phyloP scores from a whole-genome alignment of 2,113 vertebrate species.

The Melanostigma gelatinosum region DNA sequence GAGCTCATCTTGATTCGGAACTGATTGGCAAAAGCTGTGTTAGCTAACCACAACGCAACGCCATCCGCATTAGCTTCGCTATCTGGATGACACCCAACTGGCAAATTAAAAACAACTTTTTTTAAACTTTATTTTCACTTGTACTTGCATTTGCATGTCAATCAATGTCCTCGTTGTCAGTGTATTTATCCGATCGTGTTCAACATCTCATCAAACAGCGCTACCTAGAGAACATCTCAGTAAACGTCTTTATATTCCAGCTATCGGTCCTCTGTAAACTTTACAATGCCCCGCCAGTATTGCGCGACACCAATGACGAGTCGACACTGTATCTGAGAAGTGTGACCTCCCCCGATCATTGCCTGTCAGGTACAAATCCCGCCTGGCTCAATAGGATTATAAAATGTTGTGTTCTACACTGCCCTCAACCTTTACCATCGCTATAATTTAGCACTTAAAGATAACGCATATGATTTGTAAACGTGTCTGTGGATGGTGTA shows the following conservation, averaged over 20 bases:
- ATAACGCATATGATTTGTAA: background rate
- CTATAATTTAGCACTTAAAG: accelerated
- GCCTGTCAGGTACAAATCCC: constrained; percentile 31
- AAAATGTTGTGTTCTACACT: background rate
- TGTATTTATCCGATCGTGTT: background rate
- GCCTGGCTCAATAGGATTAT: background rate
- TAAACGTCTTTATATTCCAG: background rate
- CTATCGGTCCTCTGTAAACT: constrained; percentile 10
- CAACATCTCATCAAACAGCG: background rate
- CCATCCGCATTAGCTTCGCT: constrained; percentile 34
- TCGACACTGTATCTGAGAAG: accelerated
- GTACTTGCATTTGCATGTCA: background rate
- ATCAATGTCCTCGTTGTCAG: too few relatives aligned
- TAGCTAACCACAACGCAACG: constrained; percentile 6
- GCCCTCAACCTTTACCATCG: background rate
- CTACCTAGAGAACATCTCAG: background rate
- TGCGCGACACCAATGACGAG: constrained; percentile 36
- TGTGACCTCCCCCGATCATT: accelerated
- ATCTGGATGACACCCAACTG: background rate
- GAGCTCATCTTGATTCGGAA: constrained; percentile 63
- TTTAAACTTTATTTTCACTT: background rate
- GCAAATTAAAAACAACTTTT: background rate
- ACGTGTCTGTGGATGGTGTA: background rate
- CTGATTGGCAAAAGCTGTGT: background rate
- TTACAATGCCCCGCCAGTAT: constrained; percentile 70